phyloP scores from a whole-genome alignment of 1,140 invertebrate genomes.

The Danaus plexippus region DNA sequence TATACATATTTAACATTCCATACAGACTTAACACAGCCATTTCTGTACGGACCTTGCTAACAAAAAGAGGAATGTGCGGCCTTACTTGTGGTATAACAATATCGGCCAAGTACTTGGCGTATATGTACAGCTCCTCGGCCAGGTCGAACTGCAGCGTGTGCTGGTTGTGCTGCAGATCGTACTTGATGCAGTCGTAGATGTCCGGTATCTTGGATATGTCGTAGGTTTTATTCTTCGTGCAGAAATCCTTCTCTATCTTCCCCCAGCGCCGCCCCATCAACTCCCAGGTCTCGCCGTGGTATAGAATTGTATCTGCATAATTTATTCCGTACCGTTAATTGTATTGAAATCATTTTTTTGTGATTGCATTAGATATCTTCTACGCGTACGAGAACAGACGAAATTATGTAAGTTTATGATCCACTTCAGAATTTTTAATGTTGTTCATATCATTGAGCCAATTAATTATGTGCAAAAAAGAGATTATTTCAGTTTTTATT shows the following conservation, averaged over 20 bases:
- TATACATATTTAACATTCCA: too few relatives aligned
- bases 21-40: too few relatives aligned
- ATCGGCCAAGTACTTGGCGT: conserved; percentile 96
- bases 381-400: too few relatives aligned
- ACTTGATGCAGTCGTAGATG: conserved; percentile 99
- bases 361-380: too few relatives aligned
- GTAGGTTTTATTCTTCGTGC: conserved; percentile 91
- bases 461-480: too few relatives aligned
- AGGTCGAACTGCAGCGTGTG: conserved; percentile 94
- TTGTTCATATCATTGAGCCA: too few relatives aligned
- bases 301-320: conserved; percentile 85
- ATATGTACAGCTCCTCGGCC: conserved; percentile 95
- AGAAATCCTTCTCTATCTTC: conserved; percentile 99
- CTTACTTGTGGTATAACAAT: conserved; percentile 97
- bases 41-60: too few relatives aligned
- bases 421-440: too few relatives aligned
- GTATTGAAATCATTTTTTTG: too few relatives aligned
- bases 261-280: conserved; percentile 97
- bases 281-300: conserved; percentile 99
- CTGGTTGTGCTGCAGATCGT: conserved; percentile 98
- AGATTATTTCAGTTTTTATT: too few relatives aligned
- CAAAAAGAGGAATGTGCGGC: not conserved
- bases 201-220: conserved; percentile 99
- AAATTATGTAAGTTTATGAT: too few relatives aligned
- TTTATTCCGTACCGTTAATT: not conserved